Percentiles rank a stretch among this genome's conserved stretches.
phyloP scores from a whole-genome alignment of 2,797 vertebrate genomes.

The Phyllotis vaccarum region DNA sequence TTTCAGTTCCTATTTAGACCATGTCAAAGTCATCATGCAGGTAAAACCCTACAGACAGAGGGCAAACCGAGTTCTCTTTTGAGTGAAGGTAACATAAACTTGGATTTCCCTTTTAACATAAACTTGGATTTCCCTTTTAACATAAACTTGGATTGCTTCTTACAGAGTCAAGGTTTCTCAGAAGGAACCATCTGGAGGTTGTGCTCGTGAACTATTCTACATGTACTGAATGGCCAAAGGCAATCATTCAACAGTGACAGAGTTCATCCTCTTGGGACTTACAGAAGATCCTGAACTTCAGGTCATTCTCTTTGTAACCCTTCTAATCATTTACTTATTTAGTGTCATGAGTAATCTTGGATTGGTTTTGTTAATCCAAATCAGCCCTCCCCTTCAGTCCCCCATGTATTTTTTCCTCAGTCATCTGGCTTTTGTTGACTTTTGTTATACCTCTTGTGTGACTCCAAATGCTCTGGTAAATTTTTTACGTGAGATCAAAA shows the following conservation, averaged over 20 bases:
- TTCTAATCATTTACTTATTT: conserved; percentile 59
- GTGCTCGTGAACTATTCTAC: neutral
- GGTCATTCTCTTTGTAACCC: conserved; percentile 1
- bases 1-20: neutral
- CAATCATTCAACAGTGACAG: conserved; percentile 3
- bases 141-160: neutral
- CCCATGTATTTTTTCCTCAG: conserved; percentile 77
- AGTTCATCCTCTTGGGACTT: conserved; percentile 57
- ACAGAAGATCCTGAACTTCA: conserved; percentile 26
- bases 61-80: neutral
- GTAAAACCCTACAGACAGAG: neutral
- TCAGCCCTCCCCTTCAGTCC: conserved; percentile 61
- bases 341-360: conserved; percentile 39
- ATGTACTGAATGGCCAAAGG: neutral
- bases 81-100: too few relatives aligned
- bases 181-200: neutral
- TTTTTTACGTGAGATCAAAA: conserved; percentile 61
- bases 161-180: neutral
- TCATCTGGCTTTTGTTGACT: conserved; percentile 72
- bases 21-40: neutral
- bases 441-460: conserved; percentile 46
- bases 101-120: neutral
- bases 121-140: neutral
- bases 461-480: conserved; percentile 61
- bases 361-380: conserved; percentile 44